Evolutionary conservation across 2,888 invertebrate genomes (phyloP).

Genomic region (Chymomyza fuscimana): DNA sequence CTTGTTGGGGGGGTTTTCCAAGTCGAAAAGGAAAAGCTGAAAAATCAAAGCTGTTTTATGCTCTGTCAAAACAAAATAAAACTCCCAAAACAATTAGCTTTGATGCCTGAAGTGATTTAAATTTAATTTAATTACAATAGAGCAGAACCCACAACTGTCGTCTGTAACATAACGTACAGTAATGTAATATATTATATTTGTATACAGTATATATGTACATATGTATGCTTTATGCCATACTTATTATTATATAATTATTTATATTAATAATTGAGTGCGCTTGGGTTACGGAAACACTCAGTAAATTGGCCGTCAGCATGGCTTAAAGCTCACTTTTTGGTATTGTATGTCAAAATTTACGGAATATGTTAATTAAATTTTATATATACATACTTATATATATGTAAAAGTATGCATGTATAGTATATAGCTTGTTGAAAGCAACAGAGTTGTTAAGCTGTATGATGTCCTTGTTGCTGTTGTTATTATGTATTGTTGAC

Average conservation of each 20-base stretch:
- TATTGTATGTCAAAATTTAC: neutral
- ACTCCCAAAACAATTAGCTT: constrained; percentile 60
- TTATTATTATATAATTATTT: constrained; percentile 1
- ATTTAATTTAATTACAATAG: constrained; percentile 2
- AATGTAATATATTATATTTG: neutral
- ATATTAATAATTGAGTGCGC: constrained; percentile 4
- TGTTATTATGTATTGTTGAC: neutral
- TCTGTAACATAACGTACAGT: neutral
- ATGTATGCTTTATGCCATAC: neutral
- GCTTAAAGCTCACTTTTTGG: neutral
- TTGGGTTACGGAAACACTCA: neutral
- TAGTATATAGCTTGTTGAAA: neutral
- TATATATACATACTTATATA: neutral
- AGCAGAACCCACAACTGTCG: neutral
- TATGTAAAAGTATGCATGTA: neutral
- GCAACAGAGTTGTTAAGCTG: neutral
- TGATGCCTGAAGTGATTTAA: constrained; percentile 11
- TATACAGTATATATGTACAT: neutral
- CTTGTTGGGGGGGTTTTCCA: constrained; percentile 10
- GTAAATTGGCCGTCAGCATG: constrained; percentile 1
- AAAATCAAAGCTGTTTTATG: constrained; percentile 62
- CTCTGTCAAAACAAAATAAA: constrained; percentile 34
- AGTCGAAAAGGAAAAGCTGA: constrained; percentile 38
- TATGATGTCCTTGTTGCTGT: neutral
- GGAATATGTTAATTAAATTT: neutral